Base-by-base conservation (phyloP, 2,888 invertebrate species). In the Sarcophaga caerulescens region DNA sequence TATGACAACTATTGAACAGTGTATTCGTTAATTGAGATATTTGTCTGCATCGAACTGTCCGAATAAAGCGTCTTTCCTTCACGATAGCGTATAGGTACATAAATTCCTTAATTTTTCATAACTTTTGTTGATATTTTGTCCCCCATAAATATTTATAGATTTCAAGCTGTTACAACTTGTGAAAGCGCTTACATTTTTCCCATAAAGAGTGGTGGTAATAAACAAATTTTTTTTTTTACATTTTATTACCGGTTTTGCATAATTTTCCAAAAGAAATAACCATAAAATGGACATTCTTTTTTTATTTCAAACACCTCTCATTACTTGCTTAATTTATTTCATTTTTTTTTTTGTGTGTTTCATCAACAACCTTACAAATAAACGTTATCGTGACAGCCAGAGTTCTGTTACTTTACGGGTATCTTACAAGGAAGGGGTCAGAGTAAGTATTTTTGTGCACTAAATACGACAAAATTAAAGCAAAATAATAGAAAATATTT, bases 181-280 rank as follows among this genome's bases (percentile, higher is more conserved):
- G 35, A 35, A 35, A 35, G 35, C 2, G 35, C 35, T 6, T 35
- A 35, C 35, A 35, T 35, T 35, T 35, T 6, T 6, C 6, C 35
- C 6, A 1, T 2, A 2, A 35, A 35, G 8, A 2, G 2, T 35
- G 35, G 10, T 35, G 35, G 35, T 35, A 35, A 35, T 35, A 35
- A 35, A 35, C 35, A 35, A 35, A 35, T 2, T 35, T 35, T 35
- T 2, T 35, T 2, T 35, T 35, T 81, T 66, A 35, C 60, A 62
- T 70, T 70, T 70, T 69, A 62, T 76, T 66, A 70, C 25, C 63
- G 35, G 25, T 70, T 70, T 79, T 75, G 47, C 65, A 77, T 82
- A 82, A 82, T 82, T 82, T 59, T 76, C 77, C 65, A 21, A 76
- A 76, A 81, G 8, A 57, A 57, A 5, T 71, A 59, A 35, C 77